A percentile compares a stretch with the other conserved stretches of the same genome.
Conservation (phyloP, 1,140 invertebrate genomes). For the Frieseomelitta varia region DNA sequence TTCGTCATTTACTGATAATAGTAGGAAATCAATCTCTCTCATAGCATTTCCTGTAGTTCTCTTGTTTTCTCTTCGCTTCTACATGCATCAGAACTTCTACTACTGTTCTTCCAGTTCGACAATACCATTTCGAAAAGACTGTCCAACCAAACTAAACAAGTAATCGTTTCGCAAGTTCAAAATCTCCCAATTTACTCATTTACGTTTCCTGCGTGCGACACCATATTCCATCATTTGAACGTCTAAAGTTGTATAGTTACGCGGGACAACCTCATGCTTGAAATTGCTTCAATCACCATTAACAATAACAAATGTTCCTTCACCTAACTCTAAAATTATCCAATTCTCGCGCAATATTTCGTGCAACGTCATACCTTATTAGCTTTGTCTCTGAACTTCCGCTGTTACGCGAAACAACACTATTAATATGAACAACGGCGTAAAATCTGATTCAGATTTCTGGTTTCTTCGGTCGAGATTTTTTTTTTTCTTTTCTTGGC, state of each 20-base stretch:
- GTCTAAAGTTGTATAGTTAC: background rate
- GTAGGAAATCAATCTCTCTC: background rate
- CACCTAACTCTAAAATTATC: background rate
- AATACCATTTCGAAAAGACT: background rate
- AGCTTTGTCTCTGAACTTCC: background rate
- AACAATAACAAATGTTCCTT: background rate
- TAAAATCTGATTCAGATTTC: background rate
- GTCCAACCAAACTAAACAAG: background rate
- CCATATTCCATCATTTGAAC: background rate
- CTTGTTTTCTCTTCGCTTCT: background rate
- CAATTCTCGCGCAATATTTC: background rate
- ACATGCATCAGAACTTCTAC: background rate
- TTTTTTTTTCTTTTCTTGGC: too few species aligned
- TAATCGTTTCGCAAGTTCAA: background rate
- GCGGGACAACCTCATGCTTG: background rate
- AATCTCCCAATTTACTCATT: conserved; percentile 1
- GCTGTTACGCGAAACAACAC: background rate
- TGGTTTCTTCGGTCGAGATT: background rate
- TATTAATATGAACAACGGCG: background rate
- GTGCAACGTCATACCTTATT: background rate
- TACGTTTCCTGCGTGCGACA: background rate
- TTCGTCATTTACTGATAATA: background rate
- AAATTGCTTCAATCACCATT: conserved; percentile 7
- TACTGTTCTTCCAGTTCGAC: background rate
- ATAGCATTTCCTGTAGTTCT: background rate